Evolutionary conservation across 2,797 vertebrate species (phyloP), one percentile per base, ranked within the genome.

Genomic region (Sebastes umbrosus): DNA sequence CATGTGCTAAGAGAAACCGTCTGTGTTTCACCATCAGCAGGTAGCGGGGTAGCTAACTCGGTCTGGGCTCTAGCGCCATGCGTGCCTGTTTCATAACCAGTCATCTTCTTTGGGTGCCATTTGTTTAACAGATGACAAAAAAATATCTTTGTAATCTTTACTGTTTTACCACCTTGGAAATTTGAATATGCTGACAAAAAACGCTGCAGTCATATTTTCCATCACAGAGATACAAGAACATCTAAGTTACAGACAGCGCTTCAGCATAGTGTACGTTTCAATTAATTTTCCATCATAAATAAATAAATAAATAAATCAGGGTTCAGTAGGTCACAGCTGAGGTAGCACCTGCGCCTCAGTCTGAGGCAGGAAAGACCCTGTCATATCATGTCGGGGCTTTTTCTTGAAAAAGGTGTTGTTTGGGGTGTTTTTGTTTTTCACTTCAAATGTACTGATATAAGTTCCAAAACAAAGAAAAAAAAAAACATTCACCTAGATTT

Each of bases 251-350:
- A 27, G 67, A 10, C 46, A 25, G 57, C 29, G 36, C 55, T 16
- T 43, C 20, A n/a, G 64, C 69, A 31, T 22, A 10, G 3, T 24
- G 9, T 43, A 6, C 3, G 8, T 9, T 52, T 73, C 18, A 69
- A 66, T 78, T 64, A 4, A 39, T 75, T 85, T 73, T 76, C 57
- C n/a, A 72, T 81, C 79, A 5, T 39, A 39, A 14, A 46, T 3
- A 46, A 75, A 43, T 3, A 46, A 75, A 43, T 60, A 71, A 77
- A 31, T 60, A 71, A 82, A 46, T 68, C 14, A 7, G 2, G 25
- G 55, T 79, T 76, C 58, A 63, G 59, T 8, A 36, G 68, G 62
- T 74, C 73, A 69, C 74, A 71, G 73, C 59, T 59, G 71, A 65
- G 39, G 64, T 43, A 62, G 39, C 70, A 70, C 54, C n/a, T 54